A percentile compares a stretch with the other conserved stretches of the same genome.
Evolutionary conservation across 2,113 vertebrate species (phyloP).

Genomic region (Vimba vimba): DNA sequence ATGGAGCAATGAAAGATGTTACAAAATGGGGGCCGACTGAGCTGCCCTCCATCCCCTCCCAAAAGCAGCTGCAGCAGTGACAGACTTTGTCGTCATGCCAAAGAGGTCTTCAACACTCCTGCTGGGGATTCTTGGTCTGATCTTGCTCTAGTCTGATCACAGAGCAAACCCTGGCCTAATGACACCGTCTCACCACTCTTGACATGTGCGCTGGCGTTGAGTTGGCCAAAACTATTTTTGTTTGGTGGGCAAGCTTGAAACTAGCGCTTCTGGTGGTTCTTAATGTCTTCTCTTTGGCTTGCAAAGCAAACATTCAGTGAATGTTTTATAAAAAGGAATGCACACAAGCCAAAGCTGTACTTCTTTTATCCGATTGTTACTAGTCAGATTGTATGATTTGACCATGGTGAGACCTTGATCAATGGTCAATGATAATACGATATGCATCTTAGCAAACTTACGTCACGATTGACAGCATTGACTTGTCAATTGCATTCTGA

Average conservation of each 20-base stretch:
- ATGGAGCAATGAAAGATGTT: constrained; percentile 51
- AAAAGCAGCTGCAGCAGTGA: constrained; percentile 46
- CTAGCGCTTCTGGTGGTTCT: neutral
- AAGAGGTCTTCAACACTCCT: constrained; percentile 24
- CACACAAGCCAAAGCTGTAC: neutral
- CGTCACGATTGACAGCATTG: neutral
- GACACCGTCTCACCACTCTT: constrained; percentile 28
- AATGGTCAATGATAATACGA: neutral
- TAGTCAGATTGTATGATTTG: neutral
- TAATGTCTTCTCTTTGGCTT: constrained; percentile 4
- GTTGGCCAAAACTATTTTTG: constrained; percentile 25
- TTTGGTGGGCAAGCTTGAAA: constrained; percentile 21
- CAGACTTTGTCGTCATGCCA: constrained; percentile 6
- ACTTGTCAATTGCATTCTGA: neutral
- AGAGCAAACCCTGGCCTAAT: constrained; percentile 38
- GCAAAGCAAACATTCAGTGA: constrained; percentile 16
- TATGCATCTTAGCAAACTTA: neutral
- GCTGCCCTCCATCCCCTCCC: constrained; percentile 36
- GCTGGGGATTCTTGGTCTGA: constrained; percentile 16
- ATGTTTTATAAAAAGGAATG: neutral
- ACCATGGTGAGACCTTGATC: neutral
- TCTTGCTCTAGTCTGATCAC: constrained; percentile 26
- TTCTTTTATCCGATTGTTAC: too few relatives aligned
- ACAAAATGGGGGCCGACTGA: constrained; percentile 43
- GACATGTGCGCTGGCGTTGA: neutral